Evolutionary conservation across 2,797 vertebrate species (phyloP).

Genomic region (Gallinago solitaria): DNA sequence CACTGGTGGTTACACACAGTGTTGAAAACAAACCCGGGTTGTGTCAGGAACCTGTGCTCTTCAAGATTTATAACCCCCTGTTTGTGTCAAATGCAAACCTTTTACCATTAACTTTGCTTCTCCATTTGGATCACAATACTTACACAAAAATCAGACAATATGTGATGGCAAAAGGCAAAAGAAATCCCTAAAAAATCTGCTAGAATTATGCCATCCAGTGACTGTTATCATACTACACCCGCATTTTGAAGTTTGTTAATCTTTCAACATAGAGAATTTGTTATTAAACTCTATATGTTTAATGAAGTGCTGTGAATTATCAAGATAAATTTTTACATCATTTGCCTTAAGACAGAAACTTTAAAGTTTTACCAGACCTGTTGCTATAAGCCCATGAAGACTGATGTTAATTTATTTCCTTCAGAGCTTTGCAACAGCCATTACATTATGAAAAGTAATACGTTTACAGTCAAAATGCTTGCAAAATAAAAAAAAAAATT

Average conservation of each 20-base stretch:
- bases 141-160: not conserved
- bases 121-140: not conserved
- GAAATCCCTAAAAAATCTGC: not conserved
- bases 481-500: not conserved
- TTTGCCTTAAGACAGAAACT: not conserved
- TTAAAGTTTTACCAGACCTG: not conserved
- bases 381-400: not conserved
- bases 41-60: not conserved
- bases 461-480: not conserved
- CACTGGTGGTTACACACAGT: not conserved
- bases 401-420: not conserved
- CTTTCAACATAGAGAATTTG: not conserved
- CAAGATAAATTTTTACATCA: not conserved
- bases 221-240: rapidly evolving
- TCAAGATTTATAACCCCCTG: not conserved
- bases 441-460: not conserved
- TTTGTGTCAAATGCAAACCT: not conserved
- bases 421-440: not conserved
- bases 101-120: not conserved
- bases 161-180: not conserved
- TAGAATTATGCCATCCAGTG: not conserved
- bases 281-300: not conserved
- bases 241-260: not conserved
- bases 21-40: not conserved
- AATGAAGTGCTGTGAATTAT: not conserved